Evolutionary conservation across 2,888 invertebrate genomes (phyloP).

Genomic region (Mythimna lalbum): DNA sequence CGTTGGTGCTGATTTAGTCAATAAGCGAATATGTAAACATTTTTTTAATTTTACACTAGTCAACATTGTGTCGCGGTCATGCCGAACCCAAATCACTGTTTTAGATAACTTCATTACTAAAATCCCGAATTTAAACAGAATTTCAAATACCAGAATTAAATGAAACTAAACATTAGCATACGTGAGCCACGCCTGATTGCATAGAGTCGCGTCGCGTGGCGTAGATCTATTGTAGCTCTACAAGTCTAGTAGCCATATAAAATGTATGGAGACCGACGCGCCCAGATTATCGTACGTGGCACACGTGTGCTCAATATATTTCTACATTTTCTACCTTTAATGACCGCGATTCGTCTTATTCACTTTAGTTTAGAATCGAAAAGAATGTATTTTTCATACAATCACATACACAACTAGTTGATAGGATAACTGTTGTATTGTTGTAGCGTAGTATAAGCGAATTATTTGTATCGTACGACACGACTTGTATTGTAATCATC

Average conservation of each 20-base stretch:
- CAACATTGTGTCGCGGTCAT: constrained; percentile 59
- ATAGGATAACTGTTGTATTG: constrained; percentile 58
- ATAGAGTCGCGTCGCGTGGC: too few species aligned
- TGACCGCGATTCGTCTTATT: constrained; percentile 43
- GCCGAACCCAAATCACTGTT: constrained; percentile 15
- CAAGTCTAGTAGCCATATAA: too few species aligned
- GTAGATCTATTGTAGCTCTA: too few species aligned
- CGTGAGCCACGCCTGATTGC: too few species aligned
- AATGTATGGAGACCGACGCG: too few species aligned
- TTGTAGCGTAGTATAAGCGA: constrained; percentile 58
- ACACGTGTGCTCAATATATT: too few species aligned
- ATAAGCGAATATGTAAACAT: constrained; percentile 61
- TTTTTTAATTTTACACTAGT: constrained; percentile 68
- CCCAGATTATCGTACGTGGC: too few species aligned
- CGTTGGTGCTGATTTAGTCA: constrained; percentile 73
- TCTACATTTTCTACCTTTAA: neutral
- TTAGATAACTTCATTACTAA: constrained; percentile 22
- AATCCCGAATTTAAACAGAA: neutral
- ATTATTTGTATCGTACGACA: constrained; percentile 53
- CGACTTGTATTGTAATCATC: constrained; percentile 41
- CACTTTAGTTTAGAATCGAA: constrained; percentile 43
- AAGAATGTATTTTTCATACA: constrained; percentile 66
- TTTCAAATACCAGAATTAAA: neutral
- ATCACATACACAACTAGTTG: constrained; percentile 60
- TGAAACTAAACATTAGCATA: neutral